phyloP scores from a whole-genome alignment of 2,113 vertebrate species.

The Sylvilagus bachmani region DNA sequence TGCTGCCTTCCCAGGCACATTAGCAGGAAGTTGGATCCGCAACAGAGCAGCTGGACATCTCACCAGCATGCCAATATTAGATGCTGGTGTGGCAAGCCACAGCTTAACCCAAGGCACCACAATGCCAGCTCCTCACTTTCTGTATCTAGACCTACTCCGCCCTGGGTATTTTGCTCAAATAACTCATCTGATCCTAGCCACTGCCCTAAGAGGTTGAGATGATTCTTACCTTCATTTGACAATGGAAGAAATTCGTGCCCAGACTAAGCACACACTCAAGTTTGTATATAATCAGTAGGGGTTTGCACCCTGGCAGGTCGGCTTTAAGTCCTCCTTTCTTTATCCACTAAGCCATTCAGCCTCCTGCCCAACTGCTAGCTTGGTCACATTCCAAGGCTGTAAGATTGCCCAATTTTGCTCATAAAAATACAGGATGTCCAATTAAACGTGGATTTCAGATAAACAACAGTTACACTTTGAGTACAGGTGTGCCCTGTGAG shows the following conservation, averaged over 20 bases:
- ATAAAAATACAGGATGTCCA: neutral
- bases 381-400: neutral
- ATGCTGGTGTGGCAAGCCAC: no score
- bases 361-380: neutral
- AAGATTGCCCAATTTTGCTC: neutral
- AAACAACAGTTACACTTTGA: neutral
- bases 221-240: neutral
- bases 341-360: neutral
- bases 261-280: neutral
- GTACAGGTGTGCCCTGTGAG: neutral
- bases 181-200: neutral
- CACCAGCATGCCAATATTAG: no score
- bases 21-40: no score
- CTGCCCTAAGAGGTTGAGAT: neutral
- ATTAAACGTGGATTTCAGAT: neutral
- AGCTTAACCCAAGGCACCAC: no score
- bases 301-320: neutral
- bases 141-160: neutral
- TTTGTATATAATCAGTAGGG: neutral
- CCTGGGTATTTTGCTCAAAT: neutral
- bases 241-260: neutral
- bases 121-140: neutral
- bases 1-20: no score
- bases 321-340: neutral
- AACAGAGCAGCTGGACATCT: no score